Evolutionary conservation across 1,140 invertebrate genomes (phyloP), one percentile per base, ranked within the genome.

Genomic region (Drosophila ironensis): DNA sequence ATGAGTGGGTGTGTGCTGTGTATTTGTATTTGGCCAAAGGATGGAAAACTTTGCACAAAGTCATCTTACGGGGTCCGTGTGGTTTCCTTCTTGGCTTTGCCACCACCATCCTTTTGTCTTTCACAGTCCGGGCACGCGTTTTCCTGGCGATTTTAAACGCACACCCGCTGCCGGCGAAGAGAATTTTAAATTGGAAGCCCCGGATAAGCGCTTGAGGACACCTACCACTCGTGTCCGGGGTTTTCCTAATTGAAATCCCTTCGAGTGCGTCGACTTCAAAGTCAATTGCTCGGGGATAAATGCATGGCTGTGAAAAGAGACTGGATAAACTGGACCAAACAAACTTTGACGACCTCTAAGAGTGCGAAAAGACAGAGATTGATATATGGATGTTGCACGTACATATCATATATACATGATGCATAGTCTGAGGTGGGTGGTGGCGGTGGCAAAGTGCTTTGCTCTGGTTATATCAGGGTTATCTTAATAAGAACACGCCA

Each of bases 101-200:
- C 16, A 2, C 16, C 11, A 3, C 25, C 4, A 9, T 8, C 1
- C 16, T 19, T 9, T 33, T 53, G 11, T n/a, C 28, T 30, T 69
- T 70, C 14, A 17, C 11, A 70, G 64, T 70, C 64, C 44, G 20
- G 30, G 52, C 66, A 70, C 66, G 66, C 52, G 51, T 69, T 69
- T 38, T 69, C 0, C n/a, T 14, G 27, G 28, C 38, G 37, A 37
- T 40, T 40, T 56, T 37, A 25, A 27, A 54, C n/a, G 12, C 45
- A 41, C 14, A n/a, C 17, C 27, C 2, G 17, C 30, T 4, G 1
- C 24, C 14, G 40, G 41, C 41, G 7, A 9, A 5, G 1, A 20
- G 27, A 42, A 35, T 35, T 61, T 61, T 48, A 17, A 61, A 61
- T 64, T 28, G 44, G 0, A 7, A 6, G 5, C 9, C 12, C 40